Percentiles rank a stretch among this genome's conserved stretches.
Evolutionary conservation across 30 jellyfish, hydroid and myxozoan species (phyloP).

Genomic region (Chironex yamaguchii): DNA sequence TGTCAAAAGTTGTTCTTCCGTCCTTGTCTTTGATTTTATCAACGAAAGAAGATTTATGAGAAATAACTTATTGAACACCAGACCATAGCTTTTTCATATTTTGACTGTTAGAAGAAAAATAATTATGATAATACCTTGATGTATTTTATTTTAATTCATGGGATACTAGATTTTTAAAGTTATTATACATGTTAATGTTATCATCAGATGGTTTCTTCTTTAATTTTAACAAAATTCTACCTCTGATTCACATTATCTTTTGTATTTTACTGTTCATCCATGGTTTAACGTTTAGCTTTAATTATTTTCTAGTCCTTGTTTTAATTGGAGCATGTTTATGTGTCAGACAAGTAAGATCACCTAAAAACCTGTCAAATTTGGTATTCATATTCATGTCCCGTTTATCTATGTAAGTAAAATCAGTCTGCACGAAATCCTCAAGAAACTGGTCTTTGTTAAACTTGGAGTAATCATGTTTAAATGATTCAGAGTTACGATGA

Average conservation of each 20-base stretch:
- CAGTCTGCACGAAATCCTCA: constrained; percentile 19
- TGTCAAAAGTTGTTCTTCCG: too few species aligned
- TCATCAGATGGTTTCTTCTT: too few species aligned
- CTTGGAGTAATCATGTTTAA: constrained; percentile 20
- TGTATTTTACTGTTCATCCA: constrained; percentile 19
- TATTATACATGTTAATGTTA: too few species aligned
- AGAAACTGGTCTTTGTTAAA: constrained; percentile 29
- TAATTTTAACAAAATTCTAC: background rate
- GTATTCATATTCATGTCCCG: constrained; percentile 28
- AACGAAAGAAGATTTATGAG: too few species aligned
- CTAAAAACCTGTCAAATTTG: constrained; percentile 17
- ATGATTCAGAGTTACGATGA: background rate
- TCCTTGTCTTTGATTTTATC: too few species aligned
- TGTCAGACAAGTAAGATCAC: constrained; percentile 21
- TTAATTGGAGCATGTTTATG: constrained; percentile 50
- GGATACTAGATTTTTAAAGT: too few species aligned
- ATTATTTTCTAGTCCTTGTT: background rate
- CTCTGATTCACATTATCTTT: constrained; percentile 38
- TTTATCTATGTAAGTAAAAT: constrained; percentile 12
- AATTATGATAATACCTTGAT: too few species aligned
- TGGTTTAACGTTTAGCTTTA: constrained; percentile 29
- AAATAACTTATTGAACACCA: too few species aligned
- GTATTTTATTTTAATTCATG: too few species aligned
- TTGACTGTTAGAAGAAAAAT: too few species aligned
- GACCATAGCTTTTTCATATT: too few species aligned